Base-by-base conservation (phyloP, 2,113 vertebrate genomes). In the Muntiacus reevesi region DNA sequence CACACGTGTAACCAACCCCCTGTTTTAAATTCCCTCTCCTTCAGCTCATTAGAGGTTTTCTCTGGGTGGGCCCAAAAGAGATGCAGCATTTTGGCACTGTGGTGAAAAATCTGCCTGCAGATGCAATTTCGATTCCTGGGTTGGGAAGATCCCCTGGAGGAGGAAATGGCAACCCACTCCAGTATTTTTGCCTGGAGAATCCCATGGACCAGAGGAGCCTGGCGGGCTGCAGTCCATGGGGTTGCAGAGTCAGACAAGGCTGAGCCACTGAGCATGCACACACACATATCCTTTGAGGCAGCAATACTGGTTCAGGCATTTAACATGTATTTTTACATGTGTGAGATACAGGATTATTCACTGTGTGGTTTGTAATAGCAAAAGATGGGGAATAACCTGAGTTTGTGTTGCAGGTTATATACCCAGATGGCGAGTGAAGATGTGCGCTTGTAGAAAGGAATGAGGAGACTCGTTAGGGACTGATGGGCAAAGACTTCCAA, bases 31-130 rank as follows among this genome's bases (percentile, higher is more conserved):
- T 87, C 28, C 50, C 33, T 94, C 33, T 47, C 4, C 76, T 92
- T 87, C 25, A 94, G 6, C 57, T 54, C 27, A 60, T 43, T 45
- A 57, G 88, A 81, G 47, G 7, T 92, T 90, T 74, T 96, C 23
- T 82, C 25, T 67, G 64, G 36, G 4, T 91, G 79, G 76, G 28
- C 43, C 40, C 88, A 5, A 7, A 47, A 40, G 71, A 36, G 36
- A 19, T 2, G 28, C 87, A 90, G 4, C 88, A 50, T 30, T 45
- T 89, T 76, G 40, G 23, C 40, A 4, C 40, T 76, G 71, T 43
- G 71, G 11, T 43, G 12, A 76, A 76, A 40, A 76, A 14, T 23
- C 71, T 14, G 36, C 71, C 36, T 27, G 71, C 36, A 43, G 71
- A 27, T 15, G 71, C 6, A 1, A 40, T 23, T 43, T 76, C 23